phyloP scores from a whole-genome alignment of 2,888 invertebrate genomes.

The Sarcophaga carnaria region DNA sequence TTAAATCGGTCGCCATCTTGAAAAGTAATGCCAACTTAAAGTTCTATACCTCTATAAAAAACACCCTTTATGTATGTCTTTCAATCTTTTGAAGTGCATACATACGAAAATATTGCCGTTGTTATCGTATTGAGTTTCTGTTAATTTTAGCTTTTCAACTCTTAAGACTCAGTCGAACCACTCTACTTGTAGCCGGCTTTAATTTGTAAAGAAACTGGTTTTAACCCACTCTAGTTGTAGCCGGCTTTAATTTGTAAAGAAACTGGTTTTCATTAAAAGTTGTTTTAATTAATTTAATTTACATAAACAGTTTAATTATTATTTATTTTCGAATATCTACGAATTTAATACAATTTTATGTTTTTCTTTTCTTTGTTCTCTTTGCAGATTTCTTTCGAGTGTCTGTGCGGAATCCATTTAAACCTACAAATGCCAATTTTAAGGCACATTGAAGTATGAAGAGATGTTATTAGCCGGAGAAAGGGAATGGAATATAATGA shows the following conservation, averaged over 20 bases:
- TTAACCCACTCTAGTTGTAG: background rate
- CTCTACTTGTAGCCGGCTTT: background rate
- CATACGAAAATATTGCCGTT: no score
- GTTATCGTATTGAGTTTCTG: no score
- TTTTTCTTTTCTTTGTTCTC: constrained; percentile 17
- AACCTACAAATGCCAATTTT: constrained; percentile 36
- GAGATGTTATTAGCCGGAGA: background rate
- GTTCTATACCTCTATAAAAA: no score
- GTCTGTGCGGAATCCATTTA: background rate
- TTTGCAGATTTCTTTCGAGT: constrained; percentile 50
- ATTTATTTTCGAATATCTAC: no score
- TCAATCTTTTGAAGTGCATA: no score
- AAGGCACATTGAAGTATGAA: constrained; percentile 38
- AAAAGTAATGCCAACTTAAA: no score
- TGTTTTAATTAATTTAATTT: constrained; percentile 5
- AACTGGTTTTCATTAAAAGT: background rate
- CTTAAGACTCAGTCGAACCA: background rate
- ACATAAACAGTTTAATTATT: no score
- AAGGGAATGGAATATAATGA: constrained; percentile 23
- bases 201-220: background rate
- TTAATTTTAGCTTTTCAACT: no score
- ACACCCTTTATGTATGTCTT: no score
- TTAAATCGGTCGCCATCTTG: no score
- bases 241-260: background rate
- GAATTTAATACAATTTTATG: background rate